Evolutionary conservation across 2,113 vertebrate species (phyloP).

Genomic region (Petromus typicus): DNA sequence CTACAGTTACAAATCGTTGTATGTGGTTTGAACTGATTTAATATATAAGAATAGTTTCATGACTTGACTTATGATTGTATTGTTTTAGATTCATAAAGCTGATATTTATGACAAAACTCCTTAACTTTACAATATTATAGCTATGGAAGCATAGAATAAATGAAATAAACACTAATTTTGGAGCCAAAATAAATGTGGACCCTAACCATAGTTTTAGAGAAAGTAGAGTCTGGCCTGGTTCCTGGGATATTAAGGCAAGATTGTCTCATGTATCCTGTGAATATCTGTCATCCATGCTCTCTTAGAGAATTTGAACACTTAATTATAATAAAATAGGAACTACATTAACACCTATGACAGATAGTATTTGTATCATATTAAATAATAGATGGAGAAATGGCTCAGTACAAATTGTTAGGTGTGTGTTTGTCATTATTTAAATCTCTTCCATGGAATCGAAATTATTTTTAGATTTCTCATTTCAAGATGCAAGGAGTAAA

Average conservation of each 20-base stretch:
- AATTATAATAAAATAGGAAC: conserved; percentile 31
- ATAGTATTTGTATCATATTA: background rate
- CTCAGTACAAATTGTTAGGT: background rate
- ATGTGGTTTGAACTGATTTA: conserved; percentile 1
- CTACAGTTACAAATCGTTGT: background rate
- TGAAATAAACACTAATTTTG: background rate
- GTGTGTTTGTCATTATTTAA: background rate
- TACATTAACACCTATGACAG: background rate
- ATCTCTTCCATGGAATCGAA: conserved; percentile 29
- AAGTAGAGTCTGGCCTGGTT: background rate
- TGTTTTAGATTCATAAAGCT: conserved; percentile 10
- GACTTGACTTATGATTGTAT: background rate
- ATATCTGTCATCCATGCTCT: background rate
- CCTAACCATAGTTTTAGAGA: background rate
- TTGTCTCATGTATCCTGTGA: background rate
- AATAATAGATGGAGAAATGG: background rate
- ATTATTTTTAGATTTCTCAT: conserved; percentile 41
- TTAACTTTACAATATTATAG: background rate
- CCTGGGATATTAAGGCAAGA: background rate
- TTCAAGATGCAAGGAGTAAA: background rate
- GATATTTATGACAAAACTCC: background rate
- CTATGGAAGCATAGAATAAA: background rate
- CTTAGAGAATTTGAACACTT: background rate
- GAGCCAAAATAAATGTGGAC: background rate
- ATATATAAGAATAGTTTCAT: background rate